Base-by-base conservation (phyloP, 2,113 vertebrate species). In the Bambusicola thoracicus region DNA sequence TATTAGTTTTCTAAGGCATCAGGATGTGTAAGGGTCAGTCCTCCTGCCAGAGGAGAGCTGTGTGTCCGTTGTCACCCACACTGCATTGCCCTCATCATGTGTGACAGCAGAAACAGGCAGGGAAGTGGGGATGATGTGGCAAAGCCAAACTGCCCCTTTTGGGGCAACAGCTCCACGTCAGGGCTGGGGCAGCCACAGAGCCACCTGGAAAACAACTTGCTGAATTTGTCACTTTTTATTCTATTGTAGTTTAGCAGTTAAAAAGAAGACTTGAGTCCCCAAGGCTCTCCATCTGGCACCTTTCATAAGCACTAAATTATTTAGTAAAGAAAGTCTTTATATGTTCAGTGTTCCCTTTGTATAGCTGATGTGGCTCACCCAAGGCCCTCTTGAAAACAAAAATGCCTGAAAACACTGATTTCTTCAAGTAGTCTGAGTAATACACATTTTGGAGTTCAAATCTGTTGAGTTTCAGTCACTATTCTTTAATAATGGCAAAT, bases 301-400 rank as follows among this genome's bases (percentile, higher is more conserved):
- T 95, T 89, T 92, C 84, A 61, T 30, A 27, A 89, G 12, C 24
- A 24, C 51, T 91, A 92, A 89, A 95, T 89, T 81, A 94, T 94
- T 95, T n/a, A 92, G 72, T 68, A 46, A 89, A 88, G 80, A 65
- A 94, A 87, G 38, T 20, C 63, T 87, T 90, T 43, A 80, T 19
- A 6, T 27, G n/a, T 77, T 85, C 70, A 67, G 34, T 24, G 48
- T 30, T 92, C 29, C 32, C 38, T 77, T 89, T 46, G 70, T 81
- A 0, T 62, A 55, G 68, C 43, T 89, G 81, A 79, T 53, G 15
- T 2, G 2, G 34, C 38, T 85, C 34, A 67, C 15, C 17, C 38
- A 66, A 81, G 85, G 11, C 66, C 12, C 4, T 72, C 10, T n/a
- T 80, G 72, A 85, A 92, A 91, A 93, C 34, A 82, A 61, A 87